Percentiles rank a stretch among this genome's conserved stretches.
Evolutionary conservation across 1,140 invertebrate genomes (phyloP).

Genomic region (Tribolium castaneum): DNA sequence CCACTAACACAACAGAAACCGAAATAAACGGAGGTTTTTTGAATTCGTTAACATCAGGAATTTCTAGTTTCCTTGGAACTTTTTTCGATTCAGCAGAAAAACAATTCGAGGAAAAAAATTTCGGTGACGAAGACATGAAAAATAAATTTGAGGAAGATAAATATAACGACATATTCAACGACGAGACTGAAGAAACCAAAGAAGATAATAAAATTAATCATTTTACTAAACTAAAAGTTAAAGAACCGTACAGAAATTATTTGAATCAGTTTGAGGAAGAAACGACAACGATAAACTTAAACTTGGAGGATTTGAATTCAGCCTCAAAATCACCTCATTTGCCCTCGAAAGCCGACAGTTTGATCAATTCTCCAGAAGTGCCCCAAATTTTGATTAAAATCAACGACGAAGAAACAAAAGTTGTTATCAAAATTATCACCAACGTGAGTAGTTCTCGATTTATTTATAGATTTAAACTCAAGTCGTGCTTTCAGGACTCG

Average conservation of each 20-base stretch:
- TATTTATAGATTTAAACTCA: no score
- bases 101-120: not conserved
- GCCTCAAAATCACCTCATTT: not conserved
- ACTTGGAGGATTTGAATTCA: not conserved
- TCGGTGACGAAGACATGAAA: not conserved
- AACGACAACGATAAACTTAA: not conserved
- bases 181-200: not conserved
- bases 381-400: not conserved
- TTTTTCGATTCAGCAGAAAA: not conserved
- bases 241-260: not conserved
- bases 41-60: not conserved
- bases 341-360: not conserved
- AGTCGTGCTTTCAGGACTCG: slow-evolving; percentile 38
- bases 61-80: not conserved
- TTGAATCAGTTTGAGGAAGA: not conserved
- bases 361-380: not conserved
- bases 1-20: not conserved
- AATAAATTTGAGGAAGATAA: not conserved
- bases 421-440: not conserved
- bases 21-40: not conserved
- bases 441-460: not conserved
- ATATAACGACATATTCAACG: not conserved
- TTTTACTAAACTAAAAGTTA: no score
- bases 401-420: not conserved
- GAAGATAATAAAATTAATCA: not conserved